A percentile compares a stretch with the other conserved stretches of the same genome.
phyloP scores from a whole-genome alignment of 2,113 vertebrate genomes.

The Arvicanthis niloticus region DNA sequence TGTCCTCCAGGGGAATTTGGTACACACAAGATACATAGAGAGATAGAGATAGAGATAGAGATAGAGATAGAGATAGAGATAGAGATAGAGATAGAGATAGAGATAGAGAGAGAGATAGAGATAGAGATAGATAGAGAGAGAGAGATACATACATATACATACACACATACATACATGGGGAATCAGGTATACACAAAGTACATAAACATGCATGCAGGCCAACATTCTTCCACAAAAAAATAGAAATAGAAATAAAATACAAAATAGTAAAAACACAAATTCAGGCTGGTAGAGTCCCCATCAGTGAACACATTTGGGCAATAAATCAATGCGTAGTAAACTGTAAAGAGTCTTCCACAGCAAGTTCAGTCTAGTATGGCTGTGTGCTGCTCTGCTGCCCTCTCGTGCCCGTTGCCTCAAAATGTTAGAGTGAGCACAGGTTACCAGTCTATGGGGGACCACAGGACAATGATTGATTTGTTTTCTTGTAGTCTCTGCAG shows the following conservation, averaged over 20 bases:
- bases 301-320: neutral
- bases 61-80: too few relatives aligned
- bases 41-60: too few relatives aligned
- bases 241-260: neutral
- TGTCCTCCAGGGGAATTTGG: neutral
- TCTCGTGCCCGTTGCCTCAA: conserved; percentile 54
- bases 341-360: neutral
- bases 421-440: neutral
- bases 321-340: neutral
- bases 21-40: neutral
- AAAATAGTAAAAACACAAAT: neutral
- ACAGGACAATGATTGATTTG: neutral
- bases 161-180: neutral
- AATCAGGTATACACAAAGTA: neutral
- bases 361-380: neutral
- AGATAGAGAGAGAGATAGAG: too few relatives aligned
- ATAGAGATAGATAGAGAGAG: too few relatives aligned
- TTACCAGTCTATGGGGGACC: rapidly evolving
- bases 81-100: too few relatives aligned
- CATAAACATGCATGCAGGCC: neutral
- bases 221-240: neutral
- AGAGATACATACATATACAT: too few relatives aligned
- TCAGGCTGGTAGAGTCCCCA: neutral
- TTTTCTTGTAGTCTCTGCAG: neutral
- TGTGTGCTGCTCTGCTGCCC: conserved; percentile 50